These are phyloP conservation scores for Pipa parva DNA, from an alignment of 2,113 vertebrate species.

Conservation along the genomic window DNA sequence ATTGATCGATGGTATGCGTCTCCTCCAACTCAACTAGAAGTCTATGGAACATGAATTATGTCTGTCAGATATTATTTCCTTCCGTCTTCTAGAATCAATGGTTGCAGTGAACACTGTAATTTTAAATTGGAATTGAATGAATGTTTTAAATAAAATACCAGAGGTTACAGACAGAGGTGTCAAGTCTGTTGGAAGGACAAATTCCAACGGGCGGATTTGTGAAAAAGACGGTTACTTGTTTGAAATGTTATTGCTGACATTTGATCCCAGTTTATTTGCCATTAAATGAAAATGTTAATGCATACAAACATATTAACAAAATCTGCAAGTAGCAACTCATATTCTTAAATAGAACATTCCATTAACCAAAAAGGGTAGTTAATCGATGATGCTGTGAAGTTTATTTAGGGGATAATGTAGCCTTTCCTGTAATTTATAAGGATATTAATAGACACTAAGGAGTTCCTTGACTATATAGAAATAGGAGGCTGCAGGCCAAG, in stretches of 20 bases:
- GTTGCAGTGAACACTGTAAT: slow-evolving; percentile 30
- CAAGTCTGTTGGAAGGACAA: slow-evolving; percentile 20
- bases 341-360: no score
- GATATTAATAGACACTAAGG: no score
- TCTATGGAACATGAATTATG: slow-evolving; percentile 40
- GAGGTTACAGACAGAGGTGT: slow-evolving; percentile 12
- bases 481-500: no score
- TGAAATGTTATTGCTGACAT: slow-evolving; percentile 4
- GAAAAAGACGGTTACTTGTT: not conserved
- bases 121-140: slow-evolving; percentile 32
- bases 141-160: slow-evolving; percentile 33
- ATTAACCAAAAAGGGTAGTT: no score
- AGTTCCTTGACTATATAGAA: no score
- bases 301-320: not conserved
- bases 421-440: no score
- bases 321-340: no score
- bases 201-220: slow-evolving; percentile 19
- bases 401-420: no score
- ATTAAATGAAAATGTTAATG: not conserved
- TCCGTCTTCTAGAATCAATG: slow-evolving; percentile 29
- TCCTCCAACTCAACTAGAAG: slow-evolving; percentile 26
- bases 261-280: slow-evolving; percentile 5
- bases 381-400: no score
- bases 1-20: slow-evolving; percentile 28
- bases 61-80: slow-evolving; percentile 40